A percentile compares a stretch with the other conserved stretches of the same genome.
Evolutionary conservation across 2,113 vertebrate genomes (phyloP).

Genomic region (Oceanodroma tethys): DNA sequence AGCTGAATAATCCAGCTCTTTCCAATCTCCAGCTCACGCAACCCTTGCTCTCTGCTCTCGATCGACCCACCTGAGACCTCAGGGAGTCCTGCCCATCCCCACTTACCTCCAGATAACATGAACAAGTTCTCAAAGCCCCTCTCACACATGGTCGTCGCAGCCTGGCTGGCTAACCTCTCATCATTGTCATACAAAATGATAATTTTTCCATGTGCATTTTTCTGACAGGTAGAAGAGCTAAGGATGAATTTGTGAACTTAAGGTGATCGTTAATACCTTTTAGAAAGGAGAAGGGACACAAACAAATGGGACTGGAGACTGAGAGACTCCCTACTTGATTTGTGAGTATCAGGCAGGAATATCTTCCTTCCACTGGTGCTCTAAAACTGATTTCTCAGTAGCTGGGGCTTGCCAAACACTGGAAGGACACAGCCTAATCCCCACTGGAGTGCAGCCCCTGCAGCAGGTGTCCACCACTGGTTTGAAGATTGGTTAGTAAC

Average conservation of each 20-base stretch:
- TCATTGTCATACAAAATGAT: slow-evolving; percentile 95
- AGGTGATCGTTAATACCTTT: rapidly evolving
- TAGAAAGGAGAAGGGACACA: neutral
- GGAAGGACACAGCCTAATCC: neutral
- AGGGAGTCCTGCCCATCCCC: neutral
- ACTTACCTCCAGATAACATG: slow-evolving; percentile 91
- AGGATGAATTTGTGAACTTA: slow-evolving; percentile 5
- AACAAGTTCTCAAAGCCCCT: slow-evolving; percentile 94
- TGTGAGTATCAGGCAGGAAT: neutral
- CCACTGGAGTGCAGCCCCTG: neutral
- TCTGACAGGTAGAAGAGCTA: slow-evolving; percentile 74
- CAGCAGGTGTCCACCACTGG: neutral
- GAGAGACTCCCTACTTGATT: neutral
- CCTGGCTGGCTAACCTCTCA: slow-evolving; percentile 88
- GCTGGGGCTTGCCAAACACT: neutral
- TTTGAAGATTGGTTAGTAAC: neutral
- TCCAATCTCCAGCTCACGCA: neutral
- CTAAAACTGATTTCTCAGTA: neutral
- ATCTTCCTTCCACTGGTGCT: neutral
- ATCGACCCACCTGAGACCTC: rapidly evolving
- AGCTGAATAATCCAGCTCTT: neutral
- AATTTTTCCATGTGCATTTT: slow-evolving; percentile 88
- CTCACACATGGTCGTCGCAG: slow-evolving; percentile 91
- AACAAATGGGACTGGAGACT: neutral
- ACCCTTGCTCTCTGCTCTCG: neutral